Base-by-base conservation (phyloP, 2,888 invertebrate species). In the Catocala fraxini region DNA sequence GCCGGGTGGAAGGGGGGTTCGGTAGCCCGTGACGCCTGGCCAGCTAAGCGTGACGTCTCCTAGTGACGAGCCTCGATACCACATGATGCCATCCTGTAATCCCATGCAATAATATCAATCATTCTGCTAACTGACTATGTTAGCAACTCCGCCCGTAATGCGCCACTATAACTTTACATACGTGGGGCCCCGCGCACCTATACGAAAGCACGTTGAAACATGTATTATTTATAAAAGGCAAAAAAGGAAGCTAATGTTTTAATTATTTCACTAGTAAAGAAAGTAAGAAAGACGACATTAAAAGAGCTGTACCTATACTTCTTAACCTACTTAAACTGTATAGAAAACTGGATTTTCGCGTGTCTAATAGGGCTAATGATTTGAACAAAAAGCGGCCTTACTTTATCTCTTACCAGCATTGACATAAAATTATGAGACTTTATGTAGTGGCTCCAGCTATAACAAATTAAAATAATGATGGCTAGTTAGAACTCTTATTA, bases 11-110 rank as follows among this genome's bases (percentile, higher is more conserved):
- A 84, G 84, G 86, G 86, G 85, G 82, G 87, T 49, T 83, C 88
- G 84, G 65, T 84, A 84, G 86, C 79, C 88, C 92, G 86, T 91
- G 89, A 91, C 90, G 88, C 70, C 70, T 73, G 70, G 60, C 64
- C 86, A 87, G 82, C 91, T 82, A 81, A 85, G 82, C 88, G 84
- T 87, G 81, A 84, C 86, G 81, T 87, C 84, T 87, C 82, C 86
- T 85, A 82, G 80, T 80, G 81, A 75, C 80, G 78, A 82, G 77
- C 70, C 79, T 80, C 83, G 73, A 84, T 83, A 79, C 77, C 75
- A 73, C 76, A 80, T 82, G 78, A 81, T 80, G 80, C 79, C 79
- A 81, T 83, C 85, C 83, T 81, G 74, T 84, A 81, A 86, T 84
- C 84, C 83, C 73, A 71, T 70, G 69, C 63, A 77, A 77, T 71